Evolutionary conservation across 2,888 invertebrate species (phyloP), one percentile per base, ranked within the genome.

Genomic region (Drepana falcataria): DNA sequence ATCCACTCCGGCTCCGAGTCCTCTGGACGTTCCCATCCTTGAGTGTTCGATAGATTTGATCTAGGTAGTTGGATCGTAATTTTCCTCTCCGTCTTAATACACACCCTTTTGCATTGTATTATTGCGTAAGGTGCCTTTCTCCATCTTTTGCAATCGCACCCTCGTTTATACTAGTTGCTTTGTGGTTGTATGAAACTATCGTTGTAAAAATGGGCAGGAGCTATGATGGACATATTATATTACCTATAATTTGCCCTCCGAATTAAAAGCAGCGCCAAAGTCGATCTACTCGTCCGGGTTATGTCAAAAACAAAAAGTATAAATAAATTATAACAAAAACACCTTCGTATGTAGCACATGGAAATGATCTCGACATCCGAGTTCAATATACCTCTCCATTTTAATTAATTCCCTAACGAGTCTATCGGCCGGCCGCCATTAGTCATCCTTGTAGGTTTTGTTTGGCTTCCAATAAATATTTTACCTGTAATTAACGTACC

Each of bases 401-500:
- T 64, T 68, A 69, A 70, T 73, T 71, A 64, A 68, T 70, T 76
- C 59, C 63, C 68, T 69, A 71, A 71, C 72, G 65, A 71, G 64
- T 71, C 64, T 62, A 71, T 65, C 59, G 61, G 59, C 55, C 58
- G 55, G 54, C 51, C 52, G 53, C 65, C 63, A 74, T 76, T 74
- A 77, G 60, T 78, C 75, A 75, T 69, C 55, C 57, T 59, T 64
- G 66, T 73, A 65, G 66, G 63, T 65, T 69, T 69, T 68, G 61
- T 64, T 58, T 49, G 41, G 48, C 47, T 48, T 57, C 56, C 55
- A 53, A 58, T 59, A 56, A 57, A 57, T 60, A 55, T 54, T 57
- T 58, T 58, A 54, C 48, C 49, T 54, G 56, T 54, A 57, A 53
- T 33, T 49, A 54, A 57, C 51, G 52, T 55, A 53, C 47, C 33